Percentiles rank a stretch among this genome's conserved stretches.
phyloP scores from a whole-genome alignment of 2,888 invertebrate species.

The Tineola bisselliella region DNA sequence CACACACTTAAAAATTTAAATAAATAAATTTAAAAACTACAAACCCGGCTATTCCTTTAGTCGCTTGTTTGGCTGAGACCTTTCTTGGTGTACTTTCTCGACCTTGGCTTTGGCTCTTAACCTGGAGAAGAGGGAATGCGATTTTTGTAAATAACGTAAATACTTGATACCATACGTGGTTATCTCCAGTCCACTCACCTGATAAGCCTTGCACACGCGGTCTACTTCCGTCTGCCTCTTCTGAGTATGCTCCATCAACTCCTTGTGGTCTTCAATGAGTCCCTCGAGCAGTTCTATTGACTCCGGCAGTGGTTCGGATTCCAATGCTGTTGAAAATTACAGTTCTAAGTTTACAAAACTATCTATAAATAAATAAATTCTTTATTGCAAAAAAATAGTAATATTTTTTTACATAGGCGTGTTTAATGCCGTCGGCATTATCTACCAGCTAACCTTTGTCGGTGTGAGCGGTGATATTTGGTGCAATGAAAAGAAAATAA shows the following conservation, averaged over 20 bases:
- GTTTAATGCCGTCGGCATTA: too few relatives aligned
- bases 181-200: slow-evolving; percentile 65
- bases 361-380: neutral
- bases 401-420: too few relatives aligned
- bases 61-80: slow-evolving; percentile 70
- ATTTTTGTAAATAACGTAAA: too few relatives aligned
- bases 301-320: slow-evolving; percentile 90
- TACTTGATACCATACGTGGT: too few relatives aligned
- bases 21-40: slow-evolving; percentile 30
- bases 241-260: slow-evolving; percentile 96
- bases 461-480: too few relatives aligned
- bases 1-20: too few relatives aligned
- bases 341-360: too few relatives aligned
- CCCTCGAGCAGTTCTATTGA: slow-evolving; percentile 88
- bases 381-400: too few relatives aligned
- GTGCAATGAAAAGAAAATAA: too few relatives aligned
- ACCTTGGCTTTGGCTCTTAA: slow-evolving; percentile 55
- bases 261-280: slow-evolving; percentile 91
- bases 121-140: slow-evolving; percentile 23
- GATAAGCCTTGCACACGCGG: slow-evolving; percentile 91
- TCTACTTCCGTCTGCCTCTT: slow-evolving; percentile 94
- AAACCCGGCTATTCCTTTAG: slow-evolving; percentile 59
- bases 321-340: slow-evolving; percentile 70
- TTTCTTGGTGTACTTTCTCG: slow-evolving; percentile 69
- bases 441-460: too few relatives aligned